Conservation (phyloP, 2,888 invertebrate genomes). For the Automeris io region DNA sequence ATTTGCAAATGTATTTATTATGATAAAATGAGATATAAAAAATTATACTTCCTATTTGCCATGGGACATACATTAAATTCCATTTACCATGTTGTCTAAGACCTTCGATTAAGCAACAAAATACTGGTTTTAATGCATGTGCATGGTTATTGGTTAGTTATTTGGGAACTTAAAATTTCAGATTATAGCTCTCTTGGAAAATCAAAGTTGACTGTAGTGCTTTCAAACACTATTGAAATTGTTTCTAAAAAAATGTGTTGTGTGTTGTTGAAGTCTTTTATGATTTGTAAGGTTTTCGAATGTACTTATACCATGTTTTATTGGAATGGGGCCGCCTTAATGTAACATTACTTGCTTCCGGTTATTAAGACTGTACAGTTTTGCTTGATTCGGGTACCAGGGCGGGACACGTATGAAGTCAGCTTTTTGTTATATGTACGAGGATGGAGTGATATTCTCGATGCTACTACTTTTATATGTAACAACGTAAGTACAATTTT, state of each 20-base stretch:
- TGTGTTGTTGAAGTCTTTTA: slow-evolving; percentile 3
- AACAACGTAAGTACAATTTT: slow-evolving; percentile 50
- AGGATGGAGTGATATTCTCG: slow-evolving; percentile 36
- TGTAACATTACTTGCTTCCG: slow-evolving; percentile 29
- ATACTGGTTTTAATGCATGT: slow-evolving; percentile 19
- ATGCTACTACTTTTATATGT: slow-evolving; percentile 28
- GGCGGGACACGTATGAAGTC: slow-evolving; percentile 24
- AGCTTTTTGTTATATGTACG: slow-evolving; percentile 39
- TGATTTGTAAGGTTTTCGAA: slow-evolving; percentile 1
- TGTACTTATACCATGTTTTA: slow-evolving; percentile 5
- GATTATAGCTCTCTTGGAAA: background rate
- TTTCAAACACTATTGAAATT: background rate
- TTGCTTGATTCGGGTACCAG: slow-evolving; percentile 42
- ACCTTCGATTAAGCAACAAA: slow-evolving; percentile 3
- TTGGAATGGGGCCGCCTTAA: slow-evolving; percentile 7
- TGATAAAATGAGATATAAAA: background rate
- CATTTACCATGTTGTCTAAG: slow-evolving; percentile 3
- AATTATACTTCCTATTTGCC: background rate
- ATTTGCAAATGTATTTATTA: background rate
- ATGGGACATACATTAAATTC: background rate
- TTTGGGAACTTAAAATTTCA: background rate
- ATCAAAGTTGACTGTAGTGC: slow-evolving; percentile 1
- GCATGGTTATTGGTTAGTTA: slow-evolving; percentile 23
- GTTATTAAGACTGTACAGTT: slow-evolving; percentile 35
- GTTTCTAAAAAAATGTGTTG: background rate